Evolutionary conservation across 1,140 invertebrate genomes (phyloP), one percentile per base, ranked within the genome.

Genomic region (Proales similis): DNA sequence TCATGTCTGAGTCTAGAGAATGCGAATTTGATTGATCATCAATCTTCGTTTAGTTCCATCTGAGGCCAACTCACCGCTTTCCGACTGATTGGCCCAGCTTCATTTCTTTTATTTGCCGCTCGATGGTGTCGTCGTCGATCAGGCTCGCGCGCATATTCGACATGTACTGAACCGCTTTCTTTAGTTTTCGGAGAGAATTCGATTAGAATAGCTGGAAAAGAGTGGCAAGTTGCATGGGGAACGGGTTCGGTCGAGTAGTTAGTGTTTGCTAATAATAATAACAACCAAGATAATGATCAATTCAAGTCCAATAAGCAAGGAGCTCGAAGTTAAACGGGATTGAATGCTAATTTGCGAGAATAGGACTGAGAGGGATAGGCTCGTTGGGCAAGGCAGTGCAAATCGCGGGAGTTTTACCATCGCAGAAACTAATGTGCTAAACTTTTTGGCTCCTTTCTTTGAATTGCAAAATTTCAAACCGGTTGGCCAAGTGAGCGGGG

Each of bases 61-160:
- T 38, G 2, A 7, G 19, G 12, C 7, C 24, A 20, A 33, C 17
- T 63, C 61, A 74, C 72, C 73, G 70, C 68, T 74, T 74, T 20
- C 73, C 72, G 42, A 66, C 72, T 42, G 68, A 71, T 20, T 68
- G 66, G 45, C 70, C 68, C 48, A 69, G 69, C n/a, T 66, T 65
- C 65, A 70, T 69, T 19, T 68, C 64, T 65, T 66, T 68, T 3
- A 73, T 65, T 61, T 69, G 67, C 30, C 66, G 64, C 7, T 69
- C 71, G n/a, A 75, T 74, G 20, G 67, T 66, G 4, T 72, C 68
- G 67, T 74, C 72, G 66, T 72, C 68, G 30, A 72, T 66, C 64
- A 67, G 66, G 47, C 60, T 47, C 32, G 39, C 33, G 14, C 65
- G 62, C 22, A 42, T 38, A 33, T 39, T 61, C 1, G 30, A 48